Evolutionary conservation across 2,888 invertebrate species (phyloP).

Genomic region (Callimorpha dominula): DNA sequence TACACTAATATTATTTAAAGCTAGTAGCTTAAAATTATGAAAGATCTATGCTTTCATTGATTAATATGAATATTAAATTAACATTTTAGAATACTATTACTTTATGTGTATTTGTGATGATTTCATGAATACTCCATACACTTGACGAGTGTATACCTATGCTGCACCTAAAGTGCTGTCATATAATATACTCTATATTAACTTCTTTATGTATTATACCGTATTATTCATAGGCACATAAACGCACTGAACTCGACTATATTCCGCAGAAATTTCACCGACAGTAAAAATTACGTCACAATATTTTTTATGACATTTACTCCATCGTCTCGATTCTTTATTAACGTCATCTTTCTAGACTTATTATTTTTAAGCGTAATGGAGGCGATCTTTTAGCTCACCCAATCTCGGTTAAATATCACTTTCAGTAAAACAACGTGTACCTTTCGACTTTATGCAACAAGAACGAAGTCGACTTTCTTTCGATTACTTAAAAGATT

Average conservation of each 20-base stretch:
- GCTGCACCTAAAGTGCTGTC: conserved; percentile 34
- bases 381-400: neutral
- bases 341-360: conserved; percentile 12
- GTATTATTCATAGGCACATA: conserved; percentile 53
- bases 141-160: conserved; percentile 28
- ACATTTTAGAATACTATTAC: neutral
- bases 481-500: too few relatives aligned
- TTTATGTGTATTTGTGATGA: conserved; percentile 10
- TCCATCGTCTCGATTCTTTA: conserved; percentile 29
- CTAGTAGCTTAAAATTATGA: too few relatives aligned
- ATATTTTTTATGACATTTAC: conserved; percentile 43
- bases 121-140: conserved; percentile 20
- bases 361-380: conserved; percentile 20
- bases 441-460: too few relatives aligned
- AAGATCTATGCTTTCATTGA: too few relatives aligned
- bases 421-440: neutral
- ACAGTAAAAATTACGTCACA: conserved; percentile 48
- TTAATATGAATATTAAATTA: too few relatives aligned
- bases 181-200: conserved; percentile 48
- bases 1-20: too few relatives aligned
- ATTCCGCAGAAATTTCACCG: conserved; percentile 48
- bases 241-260: conserved; percentile 47
- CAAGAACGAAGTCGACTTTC: too few relatives aligned
- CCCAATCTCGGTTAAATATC: neutral
- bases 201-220: conserved; percentile 52